Evolutionary conservation across 1,140 invertebrate genomes (phyloP), one percentile per base, ranked within the genome.

Genomic region (Dryas iulia): DNA sequence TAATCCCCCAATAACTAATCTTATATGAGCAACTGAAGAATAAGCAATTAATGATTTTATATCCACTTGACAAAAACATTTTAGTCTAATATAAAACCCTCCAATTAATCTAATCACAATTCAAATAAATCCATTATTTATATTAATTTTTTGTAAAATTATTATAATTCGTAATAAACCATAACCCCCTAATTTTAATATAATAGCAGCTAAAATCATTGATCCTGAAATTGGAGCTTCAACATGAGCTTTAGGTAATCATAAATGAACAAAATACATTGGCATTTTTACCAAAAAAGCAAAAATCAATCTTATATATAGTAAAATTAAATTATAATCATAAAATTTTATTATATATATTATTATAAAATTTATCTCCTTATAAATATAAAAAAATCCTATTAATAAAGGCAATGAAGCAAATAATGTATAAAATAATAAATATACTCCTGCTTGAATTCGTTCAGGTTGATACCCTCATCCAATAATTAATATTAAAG

Each of bases 161-260:
- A n/a, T n/a, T n/a, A n/a, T n/a, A n/a, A n/a, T n/a, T n/a, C n/a
- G n/a, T n/a, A n/a, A n/a, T n/a, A n/a, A n/a, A n/a, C n/a, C n/a
- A n/a, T n/a, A n/a, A n/a, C n/a, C 94, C 2, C 94, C 95, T 92
- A 95, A 92, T 87, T 95, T 96, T 86, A 95, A 88, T 82, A 95
- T 90, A 87, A 95, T 84, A 0, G 93, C 95, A 47, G 94, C 95
- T 86, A 95, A 94, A 94, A 95, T 93, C 89, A 95, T 95, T 33
- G 95, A 95, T 4, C 94, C 94, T 57, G 92, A 92, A 83, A 95
- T 81, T n/a, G 95, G 94, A 74, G 94, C 94, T 81, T 96, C 94
- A 21, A 96, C 94, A 94, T 95, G 95, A 92, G 94, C 95, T 64
- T 95, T 95, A 59, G 95, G 95, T 60, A 96, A 86, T 85, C 95